These are phyloP conservation scores for Micromussa lordhowensis DNA, from an alignment of 92 coral and sea anemone species.

Conservation along the genomic window DNA sequence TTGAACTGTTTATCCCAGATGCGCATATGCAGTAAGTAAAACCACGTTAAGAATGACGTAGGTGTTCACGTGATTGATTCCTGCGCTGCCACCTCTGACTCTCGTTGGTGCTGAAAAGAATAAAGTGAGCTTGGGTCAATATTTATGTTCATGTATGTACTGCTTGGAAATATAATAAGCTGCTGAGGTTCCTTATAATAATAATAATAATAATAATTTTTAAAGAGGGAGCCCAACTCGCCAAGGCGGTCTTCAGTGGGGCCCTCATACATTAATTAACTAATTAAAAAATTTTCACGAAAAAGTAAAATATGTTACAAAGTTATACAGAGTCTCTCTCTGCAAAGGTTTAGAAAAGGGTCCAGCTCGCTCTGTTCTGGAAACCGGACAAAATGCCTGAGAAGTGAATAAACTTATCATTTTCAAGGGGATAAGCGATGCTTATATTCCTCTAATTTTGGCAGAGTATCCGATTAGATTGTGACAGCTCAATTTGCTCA, in stretches of 20 bases:
- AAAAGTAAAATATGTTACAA: too few relatives aligned
- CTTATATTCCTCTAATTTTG: too few relatives aligned
- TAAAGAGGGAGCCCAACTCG: too few relatives aligned
- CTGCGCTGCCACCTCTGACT: not conserved
- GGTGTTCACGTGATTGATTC: not conserved
- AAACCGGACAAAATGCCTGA: not conserved
- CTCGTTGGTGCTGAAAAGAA: not conserved
- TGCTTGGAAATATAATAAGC: not conserved
- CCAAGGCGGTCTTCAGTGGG: too few relatives aligned
- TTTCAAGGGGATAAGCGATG: not conserved
- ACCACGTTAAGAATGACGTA: conserved; percentile 18
- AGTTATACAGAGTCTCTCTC: not conserved
- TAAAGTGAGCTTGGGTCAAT: not conserved
- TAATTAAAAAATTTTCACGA: too few relatives aligned
- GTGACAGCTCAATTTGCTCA: too few relatives aligned
- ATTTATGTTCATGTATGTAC: not conserved
- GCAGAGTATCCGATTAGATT: too few relatives aligned
- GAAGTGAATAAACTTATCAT: not conserved
- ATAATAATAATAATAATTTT: too few relatives aligned
- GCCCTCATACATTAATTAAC: too few relatives aligned
- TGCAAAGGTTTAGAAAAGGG: not conserved
- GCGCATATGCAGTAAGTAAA: not conserved
- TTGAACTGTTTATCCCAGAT: not conserved
- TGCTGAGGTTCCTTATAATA: not conserved
- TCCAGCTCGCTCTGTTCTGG: not conserved